phyloP scores from a whole-genome alignment of 1,140 invertebrate genomes.

The Atopsyche davidsoni region DNA sequence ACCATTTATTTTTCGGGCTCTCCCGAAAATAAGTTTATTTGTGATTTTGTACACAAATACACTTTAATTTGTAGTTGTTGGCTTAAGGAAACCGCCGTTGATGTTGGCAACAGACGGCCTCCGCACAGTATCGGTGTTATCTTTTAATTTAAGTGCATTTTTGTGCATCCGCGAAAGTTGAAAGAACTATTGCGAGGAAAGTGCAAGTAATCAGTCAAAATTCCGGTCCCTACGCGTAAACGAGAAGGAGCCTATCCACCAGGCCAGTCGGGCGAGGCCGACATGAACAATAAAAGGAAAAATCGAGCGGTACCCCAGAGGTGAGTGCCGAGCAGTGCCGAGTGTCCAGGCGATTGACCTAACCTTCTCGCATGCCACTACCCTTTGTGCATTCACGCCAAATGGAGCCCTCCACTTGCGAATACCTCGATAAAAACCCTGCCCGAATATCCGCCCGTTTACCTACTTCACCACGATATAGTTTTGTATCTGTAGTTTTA shows the following conservation, averaged over 20 bases:
- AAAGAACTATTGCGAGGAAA: constrained; percentile 51
- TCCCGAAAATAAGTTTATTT: constrained; percentile 47
- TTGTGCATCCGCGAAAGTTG: constrained; percentile 51
- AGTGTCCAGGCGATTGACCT: constrained; percentile 6
- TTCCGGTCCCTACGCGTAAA: constrained; percentile 58
- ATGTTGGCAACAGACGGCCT: constrained; percentile 13
- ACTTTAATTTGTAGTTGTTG: constrained; percentile 49
- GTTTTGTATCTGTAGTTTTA: too few relatives aligned
- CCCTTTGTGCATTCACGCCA: constrained; percentile 16
- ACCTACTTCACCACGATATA: too few relatives aligned
- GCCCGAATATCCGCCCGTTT: too few relatives aligned
- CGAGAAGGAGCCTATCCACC: constrained; percentile 52
- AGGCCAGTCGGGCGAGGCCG: constrained; percentile 48
- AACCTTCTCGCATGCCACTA: constrained; percentile 17
- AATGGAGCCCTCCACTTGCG: not conserved
- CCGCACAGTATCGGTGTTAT: constrained; percentile 13
- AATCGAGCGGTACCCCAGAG: constrained; percentile 52
- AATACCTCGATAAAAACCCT: too few relatives aligned
- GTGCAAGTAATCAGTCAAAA: constrained; percentile 51
- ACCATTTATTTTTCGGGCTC: constrained; percentile 49
- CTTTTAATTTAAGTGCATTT: constrained; percentile 44
- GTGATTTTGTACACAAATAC: constrained; percentile 51
- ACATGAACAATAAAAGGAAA: constrained; percentile 56
- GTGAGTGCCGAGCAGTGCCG: constrained; percentile 31
- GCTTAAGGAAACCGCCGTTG: constrained; percentile 38